These are phyloP conservation scores for Thysanoteuthis rhombus DNA, from an alignment of 2,888 invertebrate genomes.

Conservation along the genomic window DNA sequence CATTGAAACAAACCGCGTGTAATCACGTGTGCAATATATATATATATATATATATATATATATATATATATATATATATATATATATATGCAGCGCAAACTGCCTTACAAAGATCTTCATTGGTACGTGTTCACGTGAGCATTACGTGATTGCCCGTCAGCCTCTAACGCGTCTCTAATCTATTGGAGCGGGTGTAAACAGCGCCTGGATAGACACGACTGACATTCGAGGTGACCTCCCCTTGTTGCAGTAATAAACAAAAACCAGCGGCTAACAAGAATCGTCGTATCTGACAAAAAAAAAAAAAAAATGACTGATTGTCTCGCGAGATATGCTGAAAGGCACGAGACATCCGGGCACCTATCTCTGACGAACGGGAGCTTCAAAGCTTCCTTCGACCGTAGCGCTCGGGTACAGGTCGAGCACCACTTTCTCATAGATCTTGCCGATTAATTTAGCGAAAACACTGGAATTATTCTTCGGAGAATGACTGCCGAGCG, in stretches of 20 bases:
- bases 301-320: neutral
- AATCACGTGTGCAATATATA: neutral
- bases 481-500: neutral
- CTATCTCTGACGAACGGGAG: neutral
- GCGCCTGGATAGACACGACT: neutral
- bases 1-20: neutral
- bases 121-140: neutral
- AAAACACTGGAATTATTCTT: neutral
- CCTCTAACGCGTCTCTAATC: neutral
- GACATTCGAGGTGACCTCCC: neutral
- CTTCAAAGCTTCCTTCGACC: neutral
- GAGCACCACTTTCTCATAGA: neutral
- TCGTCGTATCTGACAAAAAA: neutral
- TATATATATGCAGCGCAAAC: neutral
- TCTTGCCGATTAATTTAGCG: conserved; percentile 12
- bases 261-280: neutral
- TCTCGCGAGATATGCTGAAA: neutral
- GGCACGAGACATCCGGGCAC: conserved; percentile 12
- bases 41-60: neutral
- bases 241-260: conserved; percentile 12
- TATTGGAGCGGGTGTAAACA: neutral
- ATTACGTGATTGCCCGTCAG: neutral
- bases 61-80: neutral
- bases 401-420: neutral
- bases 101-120: neutral